Evolutionary conservation across 2,888 invertebrate genomes (phyloP).

Genomic region (Drosophila antonietae): DNA sequence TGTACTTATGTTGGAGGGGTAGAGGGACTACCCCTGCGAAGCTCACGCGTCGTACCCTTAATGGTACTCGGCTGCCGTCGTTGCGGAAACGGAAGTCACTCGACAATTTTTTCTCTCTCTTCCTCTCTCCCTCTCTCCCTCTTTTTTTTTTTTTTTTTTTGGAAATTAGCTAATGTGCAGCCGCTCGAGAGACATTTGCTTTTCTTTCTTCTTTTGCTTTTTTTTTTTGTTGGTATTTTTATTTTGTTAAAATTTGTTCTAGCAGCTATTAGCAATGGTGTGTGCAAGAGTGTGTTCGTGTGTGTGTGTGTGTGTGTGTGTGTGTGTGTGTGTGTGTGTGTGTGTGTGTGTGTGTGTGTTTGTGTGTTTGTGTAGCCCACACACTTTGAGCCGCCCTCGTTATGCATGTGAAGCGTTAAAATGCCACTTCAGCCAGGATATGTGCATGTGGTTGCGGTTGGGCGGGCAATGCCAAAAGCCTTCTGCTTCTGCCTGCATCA

Average conservation of each 20-base stretch:
- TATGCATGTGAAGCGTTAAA: slow-evolving; percentile 69
- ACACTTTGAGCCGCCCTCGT: slow-evolving; percentile 59
- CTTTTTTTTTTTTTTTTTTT: slow-evolving; percentile 17
- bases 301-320: slow-evolving; percentile 17
- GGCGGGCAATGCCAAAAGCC: neutral
- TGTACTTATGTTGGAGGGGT: neutral
- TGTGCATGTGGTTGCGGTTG: slow-evolving; percentile 10
- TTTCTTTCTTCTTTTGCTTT: slow-evolving; percentile 13
- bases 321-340: slow-evolving; percentile 27
- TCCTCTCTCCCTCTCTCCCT: neutral
- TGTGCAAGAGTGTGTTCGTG: neutral
- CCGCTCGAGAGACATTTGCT: slow-evolving; percentile 43
- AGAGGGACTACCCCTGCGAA: slow-evolving; percentile 2
- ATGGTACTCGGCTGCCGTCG: slow-evolving; percentile 32
- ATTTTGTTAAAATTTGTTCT: slow-evolving; percentile 26
- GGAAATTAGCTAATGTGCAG: slow-evolving; percentile 70
- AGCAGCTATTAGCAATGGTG: slow-evolving; percentile 60
- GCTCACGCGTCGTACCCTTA: neutral
- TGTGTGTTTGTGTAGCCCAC: slow-evolving; percentile 34
- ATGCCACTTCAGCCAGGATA: slow-evolving; percentile 59
- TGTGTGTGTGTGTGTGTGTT: no score
- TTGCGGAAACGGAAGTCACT: slow-evolving; percentile 80
- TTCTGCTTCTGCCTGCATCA: neutral
- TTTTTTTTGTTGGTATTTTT: slow-evolving; percentile 6
- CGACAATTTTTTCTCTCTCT: slow-evolving; percentile 33